Percentiles rank a stretch among this genome's conserved stretches.
These are phyloP conservation scores for Ormyrus pomaceus DNA, from an alignment of 2,888 invertebrate species.

Conservation along the genomic window DNA sequence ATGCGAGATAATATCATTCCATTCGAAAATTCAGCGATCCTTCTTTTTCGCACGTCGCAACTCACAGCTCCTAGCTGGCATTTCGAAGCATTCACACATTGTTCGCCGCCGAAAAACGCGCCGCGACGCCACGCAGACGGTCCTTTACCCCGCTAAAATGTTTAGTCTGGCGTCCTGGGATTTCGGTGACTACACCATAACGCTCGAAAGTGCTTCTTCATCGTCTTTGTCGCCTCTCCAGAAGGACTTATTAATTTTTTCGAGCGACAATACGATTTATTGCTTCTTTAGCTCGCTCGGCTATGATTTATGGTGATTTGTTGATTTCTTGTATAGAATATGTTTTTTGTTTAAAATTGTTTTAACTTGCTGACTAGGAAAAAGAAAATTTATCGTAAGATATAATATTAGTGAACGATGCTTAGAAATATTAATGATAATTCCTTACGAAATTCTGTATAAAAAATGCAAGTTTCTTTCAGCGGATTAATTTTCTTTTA, in stretches of 20 bases:
- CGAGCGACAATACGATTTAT: neutral
- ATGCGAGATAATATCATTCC: too few relatives aligned
- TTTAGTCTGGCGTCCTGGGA: conserved; percentile 64
- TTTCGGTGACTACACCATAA: conserved; percentile 44
- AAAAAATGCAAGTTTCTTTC: too few relatives aligned
- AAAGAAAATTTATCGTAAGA: too few relatives aligned
- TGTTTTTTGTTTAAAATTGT: too few relatives aligned
- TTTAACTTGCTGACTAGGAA: too few relatives aligned
- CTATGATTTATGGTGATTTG: too few relatives aligned
- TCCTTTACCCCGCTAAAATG: conserved; percentile 60
- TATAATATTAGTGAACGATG: too few relatives aligned
- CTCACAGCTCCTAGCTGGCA: conserved; percentile 1
- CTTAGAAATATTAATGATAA: too few relatives aligned
- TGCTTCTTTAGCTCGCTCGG: neutral
- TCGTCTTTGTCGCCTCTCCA: conserved; percentile 40
- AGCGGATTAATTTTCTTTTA: too few relatives aligned
- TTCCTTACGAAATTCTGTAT: too few relatives aligned
- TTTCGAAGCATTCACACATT: neutral
- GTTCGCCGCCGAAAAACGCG: conserved; percentile 3
- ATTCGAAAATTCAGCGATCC: neutral
- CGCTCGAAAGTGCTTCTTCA: conserved; percentile 36
- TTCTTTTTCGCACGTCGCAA: conserved; percentile 5
- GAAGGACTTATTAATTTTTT: conserved; percentile 29
- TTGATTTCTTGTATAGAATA: too few relatives aligned
- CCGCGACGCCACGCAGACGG: conserved; percentile 20